These are phyloP conservation scores for Diplosoma virens DNA, from an alignment of 23 tunicate species.

Conservation along the genomic window DNA sequence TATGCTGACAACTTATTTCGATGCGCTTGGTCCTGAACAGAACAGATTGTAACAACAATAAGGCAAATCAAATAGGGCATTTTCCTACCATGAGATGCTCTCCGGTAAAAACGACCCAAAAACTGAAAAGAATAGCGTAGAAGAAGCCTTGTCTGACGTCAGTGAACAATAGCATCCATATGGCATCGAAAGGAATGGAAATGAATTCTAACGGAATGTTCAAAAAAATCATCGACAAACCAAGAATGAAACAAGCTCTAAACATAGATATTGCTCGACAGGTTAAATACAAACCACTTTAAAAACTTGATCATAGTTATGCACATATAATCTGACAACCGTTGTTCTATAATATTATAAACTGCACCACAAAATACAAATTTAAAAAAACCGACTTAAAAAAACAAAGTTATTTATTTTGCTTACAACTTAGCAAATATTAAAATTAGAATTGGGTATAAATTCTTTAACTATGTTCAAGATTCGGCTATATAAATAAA, in stretches of 20 bases:
- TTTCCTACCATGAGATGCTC: constrained; percentile 85
- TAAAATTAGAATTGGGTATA: no score
- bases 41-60: neutral
- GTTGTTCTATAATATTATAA: no score
- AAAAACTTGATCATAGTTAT: no score
- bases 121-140: constrained; percentile 71
- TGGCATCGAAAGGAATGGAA: constrained; percentile 64
- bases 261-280: neutral
- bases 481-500: no score
- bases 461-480: no score
- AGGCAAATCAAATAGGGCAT: neutral
- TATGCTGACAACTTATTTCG: constrained; percentile 82
- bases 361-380: no score
- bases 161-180: constrained; percentile 87
- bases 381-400: no score
- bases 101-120: constrained; percentile 89
- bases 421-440: no score
- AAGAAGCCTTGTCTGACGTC: constrained; percentile 89
- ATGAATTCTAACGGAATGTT: constrained; percentile 76
- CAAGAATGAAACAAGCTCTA: constrained; percentile 68
- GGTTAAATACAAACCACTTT: no score
- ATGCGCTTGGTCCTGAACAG: constrained; percentile 51
- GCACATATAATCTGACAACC: no score
- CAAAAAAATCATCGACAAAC: constrained; percentile 52
- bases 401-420: no score